Percentiles rank a stretch among this genome's conserved stretches.
phyloP scores from a whole-genome alignment of 2,888 invertebrate genomes.

The Heliconius aoede region DNA sequence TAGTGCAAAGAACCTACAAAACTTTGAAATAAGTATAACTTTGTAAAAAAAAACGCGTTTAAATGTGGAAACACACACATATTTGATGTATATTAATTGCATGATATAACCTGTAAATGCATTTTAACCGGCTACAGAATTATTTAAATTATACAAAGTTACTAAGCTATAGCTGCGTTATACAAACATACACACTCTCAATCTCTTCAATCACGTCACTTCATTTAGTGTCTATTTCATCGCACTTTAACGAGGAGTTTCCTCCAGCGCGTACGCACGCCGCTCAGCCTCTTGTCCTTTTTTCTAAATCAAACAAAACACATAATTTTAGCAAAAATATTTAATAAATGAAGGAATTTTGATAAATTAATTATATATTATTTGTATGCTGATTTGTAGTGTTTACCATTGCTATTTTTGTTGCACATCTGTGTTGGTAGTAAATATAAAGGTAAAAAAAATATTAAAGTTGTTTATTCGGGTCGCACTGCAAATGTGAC shows the following conservation, averaged over 20 bases:
- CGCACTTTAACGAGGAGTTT: constrained; percentile 60
- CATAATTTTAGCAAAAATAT: background rate
- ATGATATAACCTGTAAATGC: constrained; percentile 8
- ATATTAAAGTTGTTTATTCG: too few relatives aligned
- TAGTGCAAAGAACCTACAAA: background rate
- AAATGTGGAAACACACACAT: background rate
- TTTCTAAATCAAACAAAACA: constrained; percentile 50
- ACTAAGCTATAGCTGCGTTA: background rate
- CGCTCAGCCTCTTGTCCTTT: constrained; percentile 47
- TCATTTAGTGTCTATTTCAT: constrained; percentile 40
- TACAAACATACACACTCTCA: background rate
- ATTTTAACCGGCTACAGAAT: background rate
- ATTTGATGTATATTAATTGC: background rate
- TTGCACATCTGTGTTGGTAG: too few relatives aligned
- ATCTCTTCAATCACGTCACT: background rate
- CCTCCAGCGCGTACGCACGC: constrained; percentile 58
- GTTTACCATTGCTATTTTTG: too few relatives aligned
- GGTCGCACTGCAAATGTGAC: too few relatives aligned
- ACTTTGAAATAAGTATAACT: background rate
- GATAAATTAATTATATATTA: too few relatives aligned
- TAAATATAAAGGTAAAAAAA: too few relatives aligned
- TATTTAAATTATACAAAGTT: background rate
- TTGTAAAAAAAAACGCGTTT: background rate
- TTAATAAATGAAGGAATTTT: too few relatives aligned
- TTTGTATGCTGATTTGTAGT: too few relatives aligned